phyloP scores from a whole-genome alignment of 2,888 invertebrate species.

The Brenthis daphne region DNA sequence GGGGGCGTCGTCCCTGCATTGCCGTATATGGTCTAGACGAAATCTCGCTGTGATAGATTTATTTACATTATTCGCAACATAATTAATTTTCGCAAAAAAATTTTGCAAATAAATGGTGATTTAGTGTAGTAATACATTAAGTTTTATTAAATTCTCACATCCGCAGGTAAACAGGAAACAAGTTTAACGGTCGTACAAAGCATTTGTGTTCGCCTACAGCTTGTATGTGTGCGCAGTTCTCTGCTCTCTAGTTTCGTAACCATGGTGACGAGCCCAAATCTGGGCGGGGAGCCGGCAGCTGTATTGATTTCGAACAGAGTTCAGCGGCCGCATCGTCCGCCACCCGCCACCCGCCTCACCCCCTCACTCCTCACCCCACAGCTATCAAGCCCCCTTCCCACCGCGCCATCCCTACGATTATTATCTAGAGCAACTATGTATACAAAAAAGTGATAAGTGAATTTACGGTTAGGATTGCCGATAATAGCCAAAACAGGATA shows the following conservation, averaged over 20 bases:
- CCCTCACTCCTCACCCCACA: constrained; percentile 38
- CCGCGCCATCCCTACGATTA: constrained; percentile 28
- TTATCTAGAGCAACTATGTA: constrained; percentile 30
- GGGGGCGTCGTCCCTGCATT: constrained; percentile 43
- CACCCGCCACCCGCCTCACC: constrained; percentile 46
- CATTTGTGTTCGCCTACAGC: constrained; percentile 7
- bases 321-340: constrained; percentile 68
- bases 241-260: constrained; percentile 58
- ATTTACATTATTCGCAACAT: neutral
- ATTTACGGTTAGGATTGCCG: constrained; percentile 19
- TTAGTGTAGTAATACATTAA: neutral
- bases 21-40: constrained; percentile 30
- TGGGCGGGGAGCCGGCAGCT: constrained; percentile 79
- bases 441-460: constrained; percentile 36
- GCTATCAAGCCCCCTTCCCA: constrained; percentile 20
- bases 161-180: constrained; percentile 23
- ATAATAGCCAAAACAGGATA: constrained; percentile 23
- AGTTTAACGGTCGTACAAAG: constrained; percentile 15
- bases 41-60: constrained; percentile 1
- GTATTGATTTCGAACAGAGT: constrained; percentile 82
- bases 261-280: constrained; percentile 68
- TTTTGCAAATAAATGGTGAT: too few species aligned
- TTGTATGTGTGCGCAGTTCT: constrained; percentile 48
- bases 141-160: constrained; percentile 9
- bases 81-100: too few species aligned